A percentile compares a stretch with the other conserved stretches of the same genome.
Conservation (phyloP, 2,888 invertebrate species). For the Lasioglossum oenotherae region DNA sequence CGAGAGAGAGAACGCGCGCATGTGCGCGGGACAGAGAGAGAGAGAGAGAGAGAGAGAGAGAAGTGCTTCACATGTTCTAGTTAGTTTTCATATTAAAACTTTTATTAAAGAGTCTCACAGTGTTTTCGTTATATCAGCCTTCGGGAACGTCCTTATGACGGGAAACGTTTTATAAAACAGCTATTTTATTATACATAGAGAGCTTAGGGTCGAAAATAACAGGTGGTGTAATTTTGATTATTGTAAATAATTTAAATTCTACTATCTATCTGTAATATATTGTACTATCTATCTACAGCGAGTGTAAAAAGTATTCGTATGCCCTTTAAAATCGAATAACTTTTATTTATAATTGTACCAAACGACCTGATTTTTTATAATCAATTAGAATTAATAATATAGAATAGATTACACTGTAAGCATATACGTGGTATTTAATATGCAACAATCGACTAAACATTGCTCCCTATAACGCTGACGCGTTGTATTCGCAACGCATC, state of each 20-base stretch:
- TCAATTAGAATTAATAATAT: too few species aligned
- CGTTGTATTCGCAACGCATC: not conserved
- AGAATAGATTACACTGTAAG: not conserved
- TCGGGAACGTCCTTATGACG: not conserved
- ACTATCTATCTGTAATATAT: not conserved
- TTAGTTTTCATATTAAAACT: not conserved
- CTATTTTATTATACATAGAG: not conserved
- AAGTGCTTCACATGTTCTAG: not conserved
- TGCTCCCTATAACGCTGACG: not conserved
- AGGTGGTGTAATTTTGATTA: too few species aligned
- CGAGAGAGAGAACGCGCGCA: not conserved
- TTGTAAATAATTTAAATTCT: not conserved
- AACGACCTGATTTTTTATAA: too few species aligned
- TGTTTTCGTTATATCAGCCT: not conserved
- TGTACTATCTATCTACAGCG: too few species aligned
- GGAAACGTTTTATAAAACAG: not conserved
- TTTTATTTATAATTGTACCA: too few species aligned
- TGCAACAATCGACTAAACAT: not conserved
- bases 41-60: too few species aligned
- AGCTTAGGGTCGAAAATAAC: not conserved
- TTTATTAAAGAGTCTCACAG: not conserved
- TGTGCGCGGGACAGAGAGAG: not conserved
- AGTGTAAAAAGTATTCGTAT: too few species aligned
- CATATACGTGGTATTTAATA: not conserved
- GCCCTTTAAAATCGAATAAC: too few species aligned